phyloP scores from a whole-genome alignment of 2,888 invertebrate genomes.

The Lasioglossum lativentre region DNA sequence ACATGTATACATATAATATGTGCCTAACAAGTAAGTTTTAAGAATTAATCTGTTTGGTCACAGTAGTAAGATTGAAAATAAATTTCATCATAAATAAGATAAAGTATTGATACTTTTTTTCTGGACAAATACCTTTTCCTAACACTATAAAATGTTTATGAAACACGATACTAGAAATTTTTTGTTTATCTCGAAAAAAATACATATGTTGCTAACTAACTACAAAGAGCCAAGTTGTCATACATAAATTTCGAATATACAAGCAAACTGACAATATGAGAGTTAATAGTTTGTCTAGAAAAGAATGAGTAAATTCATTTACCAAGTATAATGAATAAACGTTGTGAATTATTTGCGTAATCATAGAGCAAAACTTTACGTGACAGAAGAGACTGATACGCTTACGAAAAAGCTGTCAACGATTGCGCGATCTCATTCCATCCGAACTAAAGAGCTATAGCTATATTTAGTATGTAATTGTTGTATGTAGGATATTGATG shows the following conservation, averaged over 20 bases:
- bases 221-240: background rate
- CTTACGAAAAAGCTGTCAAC: conserved; percentile 55
- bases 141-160: background rate
- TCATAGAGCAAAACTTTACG: conserved; percentile 4
- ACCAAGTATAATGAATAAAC: conserved; percentile 25
- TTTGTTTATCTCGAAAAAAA: conserved; percentile 28
- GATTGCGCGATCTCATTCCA: conserved; percentile 57
- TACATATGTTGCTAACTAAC: conserved; percentile 24
- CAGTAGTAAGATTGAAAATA: background rate
- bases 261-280: conserved; percentile 47
- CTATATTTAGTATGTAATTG: background rate
- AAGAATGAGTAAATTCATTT: conserved; percentile 23
- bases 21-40: background rate
- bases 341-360: conserved; percentile 25
- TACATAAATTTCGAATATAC: conserved; percentile 20
- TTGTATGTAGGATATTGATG: background rate
- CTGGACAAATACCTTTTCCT: background rate
- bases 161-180: background rate
- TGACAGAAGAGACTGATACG: conserved; percentile 14
- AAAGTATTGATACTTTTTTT: background rate
- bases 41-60: background rate
- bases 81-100: background rate
- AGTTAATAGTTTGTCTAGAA: conserved; percentile 29
- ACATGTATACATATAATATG: background rate
- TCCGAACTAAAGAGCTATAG: conserved; percentile 13